These are phyloP conservation scores for Dicerorhinus sumatrensis DNA, from an alignment of 2,113 vertebrate genomes.

Conservation along the genomic window DNA sequence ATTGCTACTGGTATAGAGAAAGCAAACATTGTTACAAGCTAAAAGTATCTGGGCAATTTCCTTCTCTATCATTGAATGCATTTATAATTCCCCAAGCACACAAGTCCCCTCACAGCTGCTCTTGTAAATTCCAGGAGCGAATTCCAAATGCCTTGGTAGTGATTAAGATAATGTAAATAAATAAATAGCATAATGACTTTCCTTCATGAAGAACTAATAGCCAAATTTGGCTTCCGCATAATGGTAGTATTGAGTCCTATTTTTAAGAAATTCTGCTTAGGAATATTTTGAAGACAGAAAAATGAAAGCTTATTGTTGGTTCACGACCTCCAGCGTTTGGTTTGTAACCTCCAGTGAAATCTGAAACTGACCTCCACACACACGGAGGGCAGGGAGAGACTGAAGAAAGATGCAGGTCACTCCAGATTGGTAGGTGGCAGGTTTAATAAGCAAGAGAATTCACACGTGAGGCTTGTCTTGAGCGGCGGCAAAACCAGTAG, in stretches of 20 bases:
- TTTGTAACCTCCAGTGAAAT: too few species aligned
- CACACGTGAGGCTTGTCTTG: too few species aligned
- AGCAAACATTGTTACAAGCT: not conserved
- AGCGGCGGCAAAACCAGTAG: too few species aligned
- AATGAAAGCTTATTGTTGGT: not conserved
- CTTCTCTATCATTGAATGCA: conserved; percentile 6
- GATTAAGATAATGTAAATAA: conserved; percentile 33
- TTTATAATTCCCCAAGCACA: conserved; percentile 41
- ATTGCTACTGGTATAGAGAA: not conserved
- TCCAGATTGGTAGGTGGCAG: too few species aligned
- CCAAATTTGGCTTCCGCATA: conserved; percentile 9
- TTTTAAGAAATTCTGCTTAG: conserved; percentile 35
- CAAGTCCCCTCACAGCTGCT: not conserved
- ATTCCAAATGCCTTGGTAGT: not conserved
- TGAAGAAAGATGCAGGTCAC: too few species aligned
- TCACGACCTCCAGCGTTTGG: too few species aligned
- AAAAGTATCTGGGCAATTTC: conserved; percentile 7
- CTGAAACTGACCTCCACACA: too few species aligned
- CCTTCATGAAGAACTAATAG: conserved; percentile 32
- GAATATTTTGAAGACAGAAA: conserved; percentile 15
- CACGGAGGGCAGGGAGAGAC: too few species aligned
- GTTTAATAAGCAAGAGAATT: too few species aligned
- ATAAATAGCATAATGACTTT: not conserved
- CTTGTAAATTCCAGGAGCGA: not conserved
- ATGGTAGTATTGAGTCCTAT: not conserved